These are phyloP conservation scores for Phyto melanocephala DNA, from an alignment of 2,888 invertebrate species.

Conservation along the genomic window DNA sequence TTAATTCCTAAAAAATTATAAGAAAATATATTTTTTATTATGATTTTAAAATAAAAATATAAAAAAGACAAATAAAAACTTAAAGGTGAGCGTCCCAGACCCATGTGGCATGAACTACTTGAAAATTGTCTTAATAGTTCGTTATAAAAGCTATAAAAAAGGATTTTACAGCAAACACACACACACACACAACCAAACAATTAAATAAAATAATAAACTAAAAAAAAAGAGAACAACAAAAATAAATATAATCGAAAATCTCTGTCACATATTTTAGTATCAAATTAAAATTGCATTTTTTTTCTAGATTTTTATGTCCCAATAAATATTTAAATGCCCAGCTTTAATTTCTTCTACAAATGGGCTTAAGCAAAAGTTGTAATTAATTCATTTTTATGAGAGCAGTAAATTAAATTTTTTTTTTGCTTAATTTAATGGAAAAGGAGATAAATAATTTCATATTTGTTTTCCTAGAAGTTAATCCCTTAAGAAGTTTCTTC, in stretches of 20 bases:
- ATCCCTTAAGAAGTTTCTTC: background rate
- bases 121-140: conserved; percentile 63
- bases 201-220: conserved; percentile 32
- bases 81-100: background rate
- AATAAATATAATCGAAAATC: conserved; percentile 51
- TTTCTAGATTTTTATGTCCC: conserved; percentile 64
- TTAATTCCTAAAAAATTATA: too few species aligned
- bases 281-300: conserved; percentile 68
- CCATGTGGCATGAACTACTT: conserved; percentile 55
- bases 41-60: conserved; percentile 31
- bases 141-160: conserved; percentile 63
- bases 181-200: background rate
- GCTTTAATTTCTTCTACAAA: conserved; percentile 11
- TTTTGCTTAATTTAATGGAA: background rate
- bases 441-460: conserved; percentile 6
- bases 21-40: conserved; percentile 33
- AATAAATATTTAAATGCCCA: conserved; percentile 63
- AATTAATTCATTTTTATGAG: conserved; percentile 62
- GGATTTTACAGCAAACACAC: conserved; percentile 44
- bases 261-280: conserved; percentile 66
- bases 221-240: conserved; percentile 1
- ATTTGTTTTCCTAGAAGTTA: conserved; percentile 22
- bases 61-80: conserved; percentile 26
- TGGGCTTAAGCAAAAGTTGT: conserved; percentile 15
- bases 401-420: conserved; percentile 36